Percentiles rank a stretch among this genome's conserved stretches.
Evolutionary conservation across 2,113 vertebrate species (phyloP).

Genomic region (Actenoides hombroni): DNA sequence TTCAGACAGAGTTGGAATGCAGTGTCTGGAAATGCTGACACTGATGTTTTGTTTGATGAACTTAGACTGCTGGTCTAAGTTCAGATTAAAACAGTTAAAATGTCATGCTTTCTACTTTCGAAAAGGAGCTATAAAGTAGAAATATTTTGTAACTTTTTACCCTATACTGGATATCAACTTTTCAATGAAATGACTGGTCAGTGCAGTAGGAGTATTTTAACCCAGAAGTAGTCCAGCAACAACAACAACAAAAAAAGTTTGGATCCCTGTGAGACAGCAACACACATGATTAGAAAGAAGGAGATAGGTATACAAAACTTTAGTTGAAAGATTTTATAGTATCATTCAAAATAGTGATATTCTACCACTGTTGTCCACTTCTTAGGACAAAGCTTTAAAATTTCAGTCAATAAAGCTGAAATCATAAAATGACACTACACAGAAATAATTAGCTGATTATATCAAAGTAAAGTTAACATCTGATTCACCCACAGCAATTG

Average conservation of each 20-base stretch:
- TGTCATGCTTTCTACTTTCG: neutral
- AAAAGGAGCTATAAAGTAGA: neutral
- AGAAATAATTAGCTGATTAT: neutral
- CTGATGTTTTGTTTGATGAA: neutral
- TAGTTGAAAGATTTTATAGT: neutral
- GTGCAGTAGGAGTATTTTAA: neutral
- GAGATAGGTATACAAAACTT: neutral
- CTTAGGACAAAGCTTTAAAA: neutral
- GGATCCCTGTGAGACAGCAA: neutral
- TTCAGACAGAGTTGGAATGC: neutral
- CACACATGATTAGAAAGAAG: neutral
- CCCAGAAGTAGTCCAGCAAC: neutral
- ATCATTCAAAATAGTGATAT: neutral
- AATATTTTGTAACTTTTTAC: neutral
- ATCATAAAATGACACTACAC: neutral
- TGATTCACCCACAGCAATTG: neutral
- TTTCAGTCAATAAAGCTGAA: neutral
- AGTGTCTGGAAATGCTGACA: neutral
- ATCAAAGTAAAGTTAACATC: neutral
- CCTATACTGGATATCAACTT: neutral
- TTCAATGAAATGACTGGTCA: neutral
- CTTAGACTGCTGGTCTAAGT: neutral
- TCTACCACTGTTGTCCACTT: neutral
- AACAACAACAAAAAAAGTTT: neutral
- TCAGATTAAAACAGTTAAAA: neutral